Conservation (phyloP, 2,888 invertebrate species). For the Tethea ocularis region DNA sequence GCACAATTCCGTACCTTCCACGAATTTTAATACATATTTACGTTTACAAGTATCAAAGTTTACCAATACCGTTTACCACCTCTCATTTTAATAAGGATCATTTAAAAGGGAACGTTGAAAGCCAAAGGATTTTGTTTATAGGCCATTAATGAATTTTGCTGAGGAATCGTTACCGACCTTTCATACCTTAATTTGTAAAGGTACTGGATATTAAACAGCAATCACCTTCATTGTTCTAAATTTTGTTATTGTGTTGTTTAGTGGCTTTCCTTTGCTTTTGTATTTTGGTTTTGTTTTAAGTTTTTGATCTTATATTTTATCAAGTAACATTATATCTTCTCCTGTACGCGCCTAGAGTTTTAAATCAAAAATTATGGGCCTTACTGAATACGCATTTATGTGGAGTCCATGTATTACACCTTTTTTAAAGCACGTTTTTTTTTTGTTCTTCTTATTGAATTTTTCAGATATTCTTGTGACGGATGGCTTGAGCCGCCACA, state of each 20-base stretch:
- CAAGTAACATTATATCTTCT: not conserved
- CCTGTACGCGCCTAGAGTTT: not conserved
- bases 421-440: too few relatives aligned
- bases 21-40: slow-evolving; percentile 4
- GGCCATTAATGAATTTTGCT: slow-evolving; percentile 65
- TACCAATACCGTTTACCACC: slow-evolving; percentile 15
- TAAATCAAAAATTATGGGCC: too few relatives aligned
- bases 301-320: not conserved
- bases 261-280: not conserved
- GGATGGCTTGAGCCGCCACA: too few relatives aligned
- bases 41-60: slow-evolving; percentile 4
- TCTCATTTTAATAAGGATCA: slow-evolving; percentile 39
- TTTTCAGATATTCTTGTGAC: too few relatives aligned
- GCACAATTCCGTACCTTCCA: not conserved
- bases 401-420: too few relatives aligned
- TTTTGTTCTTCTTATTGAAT: too few relatives aligned
- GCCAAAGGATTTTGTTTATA: slow-evolving; percentile 66
- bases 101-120: slow-evolving; percentile 34
- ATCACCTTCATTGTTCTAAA: slow-evolving; percentile 26
- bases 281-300: not conserved
- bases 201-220: slow-evolving; percentile 51
- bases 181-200: slow-evolving; percentile 60
- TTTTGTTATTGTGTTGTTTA: slow-evolving; percentile 37
- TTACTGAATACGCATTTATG: too few relatives aligned
- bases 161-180: slow-evolving; percentile 51